Conservation (phyloP, 2,888 invertebrate species). For the Acrocyrtus sp. region DNA sequence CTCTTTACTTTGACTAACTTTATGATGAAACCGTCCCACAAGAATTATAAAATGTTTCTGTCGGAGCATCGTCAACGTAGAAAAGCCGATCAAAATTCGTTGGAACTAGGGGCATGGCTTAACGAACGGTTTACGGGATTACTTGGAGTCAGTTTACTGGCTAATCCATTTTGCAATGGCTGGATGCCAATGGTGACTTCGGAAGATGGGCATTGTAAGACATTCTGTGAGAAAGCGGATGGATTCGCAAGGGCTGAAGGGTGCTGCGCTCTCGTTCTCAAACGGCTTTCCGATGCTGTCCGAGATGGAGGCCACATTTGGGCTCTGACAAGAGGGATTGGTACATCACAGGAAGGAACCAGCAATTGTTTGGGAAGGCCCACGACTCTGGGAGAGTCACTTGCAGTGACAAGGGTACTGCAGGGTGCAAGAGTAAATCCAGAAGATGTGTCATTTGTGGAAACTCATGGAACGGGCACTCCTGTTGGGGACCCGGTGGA, state of each 20-base stretch:
- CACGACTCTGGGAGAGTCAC: slow-evolving; percentile 8
- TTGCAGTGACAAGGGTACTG: slow-evolving; percentile 26
- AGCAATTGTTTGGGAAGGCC: slow-evolving; percentile 64
- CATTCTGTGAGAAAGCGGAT: slow-evolving; percentile 42
- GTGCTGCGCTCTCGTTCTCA: slow-evolving; percentile 36
- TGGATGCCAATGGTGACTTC: too few species aligned
- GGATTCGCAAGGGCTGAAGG: slow-evolving; percentile 51
- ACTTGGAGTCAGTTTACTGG: too few species aligned
- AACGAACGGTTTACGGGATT: too few species aligned
- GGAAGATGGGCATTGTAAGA: slow-evolving; percentile 34
- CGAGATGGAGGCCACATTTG: slow-evolving; percentile 24
- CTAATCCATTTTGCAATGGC: too few species aligned
- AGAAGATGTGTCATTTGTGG: slow-evolving; percentile 4
- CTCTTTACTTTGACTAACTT: too few species aligned
- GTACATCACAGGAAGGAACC: slow-evolving; percentile 65
- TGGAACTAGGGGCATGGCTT: too few species aligned
- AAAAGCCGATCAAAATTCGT: too few species aligned
- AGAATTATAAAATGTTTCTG: too few species aligned
- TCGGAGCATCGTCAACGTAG: too few species aligned
- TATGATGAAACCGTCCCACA: too few species aligned
- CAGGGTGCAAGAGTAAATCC: slow-evolving; percentile 36
- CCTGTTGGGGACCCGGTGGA: slow-evolving; percentile 38
- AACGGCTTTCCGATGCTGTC: slow-evolving; percentile 31
- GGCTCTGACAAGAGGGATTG: slow-evolving; percentile 54
- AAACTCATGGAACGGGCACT: slow-evolving; percentile 13